Base-by-base conservation (phyloP, 1,140 invertebrate species). In the Trinorchestia longiramus region DNA sequence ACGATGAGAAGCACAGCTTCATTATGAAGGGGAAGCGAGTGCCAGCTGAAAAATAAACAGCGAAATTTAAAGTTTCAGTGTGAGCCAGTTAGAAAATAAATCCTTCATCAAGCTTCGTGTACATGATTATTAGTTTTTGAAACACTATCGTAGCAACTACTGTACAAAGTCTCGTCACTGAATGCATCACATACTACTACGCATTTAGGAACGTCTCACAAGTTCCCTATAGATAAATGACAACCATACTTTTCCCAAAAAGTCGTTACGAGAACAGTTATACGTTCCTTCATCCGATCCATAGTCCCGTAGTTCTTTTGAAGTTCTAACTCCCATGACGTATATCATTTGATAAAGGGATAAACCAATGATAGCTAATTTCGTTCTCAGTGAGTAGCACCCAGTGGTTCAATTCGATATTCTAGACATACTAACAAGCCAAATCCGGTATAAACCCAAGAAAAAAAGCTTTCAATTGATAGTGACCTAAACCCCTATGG, bases 1-100 rank as follows among this genome's bases (percentile, higher is more conserved):
- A 96, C 47, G 96, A 97, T 62, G 99, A 99, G 98, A 99, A 99
- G 97, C 99, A 99, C 96, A 99, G 98, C 98, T 99, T 99, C 98
- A 99, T 99, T 97, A 99, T 99, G 98, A 99, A 99, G 96, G 99
- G 99, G 97, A 99, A 99, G 97, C 99, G 99, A 96, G 99, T 99
- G 97, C 98, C 99, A 99, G 98, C 43, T 95, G 94, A 41, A 77
- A 77, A 23, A 19, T 11, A 90, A 36, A 77, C 1, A 77, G 62
- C 1, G 62, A 15, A 77, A 77, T 77, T 77, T 77, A 36, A 77
- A 19, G 62, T 77, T 77, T 77, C 15, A 95, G 19, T 40, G 98
- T 98, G 95, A 97, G 97, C 96, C 95, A 96, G 96, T 95, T 96
- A 96, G 87, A 45, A 96, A 95, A 95, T 57, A 44, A 95, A 95